Evolutionary conservation across 2,113 vertebrate genomes (phyloP).

Genomic region (Gallinago paraguaiae): DNA sequence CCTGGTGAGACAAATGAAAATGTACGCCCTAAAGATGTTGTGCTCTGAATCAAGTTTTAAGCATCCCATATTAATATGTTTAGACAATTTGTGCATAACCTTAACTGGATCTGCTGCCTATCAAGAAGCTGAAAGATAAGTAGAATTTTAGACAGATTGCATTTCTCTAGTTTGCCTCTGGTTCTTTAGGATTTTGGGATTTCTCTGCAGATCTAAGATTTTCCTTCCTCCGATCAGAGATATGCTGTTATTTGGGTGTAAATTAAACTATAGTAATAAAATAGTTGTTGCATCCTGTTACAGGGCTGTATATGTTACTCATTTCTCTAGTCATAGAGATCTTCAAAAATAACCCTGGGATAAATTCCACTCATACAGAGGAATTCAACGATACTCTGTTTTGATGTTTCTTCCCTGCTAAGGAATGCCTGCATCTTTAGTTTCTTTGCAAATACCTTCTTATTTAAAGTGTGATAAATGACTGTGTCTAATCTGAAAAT

Average conservation of each 20-base stretch:
- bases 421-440: neutral
- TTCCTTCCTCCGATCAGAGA: neutral
- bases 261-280: neutral
- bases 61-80: neutral
- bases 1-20: neutral
- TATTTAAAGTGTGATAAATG: neutral
- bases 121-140: neutral
- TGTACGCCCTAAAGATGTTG: neutral
- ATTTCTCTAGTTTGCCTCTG: neutral
- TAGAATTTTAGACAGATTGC: neutral
- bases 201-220: neutral
- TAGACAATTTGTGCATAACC: rapidly evolving
- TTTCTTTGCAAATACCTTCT: neutral
- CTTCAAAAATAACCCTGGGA: neutral
- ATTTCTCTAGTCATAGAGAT: neutral
- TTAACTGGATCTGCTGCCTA: neutral
- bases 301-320: neutral
- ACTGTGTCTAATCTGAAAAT: neutral
- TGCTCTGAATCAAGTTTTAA: neutral
- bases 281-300: neutral
- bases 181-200: neutral
- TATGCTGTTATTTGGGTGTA: neutral
- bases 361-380: neutral
- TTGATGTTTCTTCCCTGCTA: neutral
- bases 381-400: neutral